Evolutionary conservation across 2,797 vertebrate genomes (phyloP).

Genomic region (Cyclopterus lumpus): DNA sequence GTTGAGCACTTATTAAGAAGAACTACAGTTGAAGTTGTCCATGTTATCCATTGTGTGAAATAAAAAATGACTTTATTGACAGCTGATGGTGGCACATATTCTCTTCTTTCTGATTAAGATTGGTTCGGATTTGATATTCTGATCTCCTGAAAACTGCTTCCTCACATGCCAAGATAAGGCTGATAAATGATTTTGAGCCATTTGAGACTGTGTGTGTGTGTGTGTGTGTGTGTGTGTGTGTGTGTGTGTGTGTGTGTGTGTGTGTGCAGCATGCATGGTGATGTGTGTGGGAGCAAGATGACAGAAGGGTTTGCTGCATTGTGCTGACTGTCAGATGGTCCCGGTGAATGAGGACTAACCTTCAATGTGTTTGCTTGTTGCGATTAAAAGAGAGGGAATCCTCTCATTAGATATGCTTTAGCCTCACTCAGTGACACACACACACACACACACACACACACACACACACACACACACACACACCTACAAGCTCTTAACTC

Average conservation of each 20-base stretch:
- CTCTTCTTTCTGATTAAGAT: slow-evolving; percentile 46
- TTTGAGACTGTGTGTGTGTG: background rate
- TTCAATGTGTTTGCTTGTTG: slow-evolving; percentile 42
- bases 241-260: slow-evolving; percentile 8
- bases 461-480: slow-evolving; percentile 44
- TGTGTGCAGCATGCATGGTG: slow-evolving; percentile 1
- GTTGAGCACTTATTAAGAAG: slow-evolving; percentile 97
- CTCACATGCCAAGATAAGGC: slow-evolving; percentile 28
- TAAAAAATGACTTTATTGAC: slow-evolving; percentile 93
- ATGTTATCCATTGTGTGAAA: slow-evolving; percentile 99
- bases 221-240: background rate
- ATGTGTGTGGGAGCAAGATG: slow-evolving; percentile 37
- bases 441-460: slow-evolving; percentile 47
- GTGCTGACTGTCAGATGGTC: slow-evolving; percentile 59
- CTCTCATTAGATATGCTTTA: slow-evolving; percentile 71
- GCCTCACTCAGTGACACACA: slow-evolving; percentile 46
- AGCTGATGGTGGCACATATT: slow-evolving; percentile 61
- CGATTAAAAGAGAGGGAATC: slow-evolving; percentile 67
- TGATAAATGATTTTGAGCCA: slow-evolving; percentile 6
- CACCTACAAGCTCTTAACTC: slow-evolving; percentile 46
- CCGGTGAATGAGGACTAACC: slow-evolving; percentile 56
- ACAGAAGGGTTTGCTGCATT: slow-evolving; percentile 49
- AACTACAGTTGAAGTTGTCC: slow-evolving; percentile 97
- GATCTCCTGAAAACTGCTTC: slow-evolving; percentile 27
- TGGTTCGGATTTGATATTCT: slow-evolving; percentile 8